phyloP scores from a whole-genome alignment of 2,113 vertebrate genomes.

The Marmota monax region DNA sequence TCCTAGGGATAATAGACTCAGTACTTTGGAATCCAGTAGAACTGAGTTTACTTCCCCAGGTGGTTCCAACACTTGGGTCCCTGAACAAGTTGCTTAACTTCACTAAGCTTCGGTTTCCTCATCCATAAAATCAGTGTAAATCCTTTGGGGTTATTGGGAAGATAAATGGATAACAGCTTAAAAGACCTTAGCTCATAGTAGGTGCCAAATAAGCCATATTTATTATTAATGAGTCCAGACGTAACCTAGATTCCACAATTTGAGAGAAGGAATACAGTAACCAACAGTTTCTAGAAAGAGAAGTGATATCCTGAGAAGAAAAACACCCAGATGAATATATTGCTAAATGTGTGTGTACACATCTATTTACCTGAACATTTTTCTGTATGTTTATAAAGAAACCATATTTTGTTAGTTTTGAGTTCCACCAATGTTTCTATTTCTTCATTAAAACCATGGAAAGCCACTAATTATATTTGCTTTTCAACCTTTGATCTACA shows the following conservation, averaged over 20 bases:
- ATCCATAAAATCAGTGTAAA: background rate
- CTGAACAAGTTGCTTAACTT: background rate
- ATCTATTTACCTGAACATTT: background rate
- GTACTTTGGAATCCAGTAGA: background rate
- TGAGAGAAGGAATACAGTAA: background rate
- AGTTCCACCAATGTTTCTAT: background rate
- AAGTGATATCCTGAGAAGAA: background rate
- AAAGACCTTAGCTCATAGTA: slow-evolving; percentile 21
- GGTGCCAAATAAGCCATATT: background rate
- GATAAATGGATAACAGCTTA: background rate
- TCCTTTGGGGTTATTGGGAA: background rate
- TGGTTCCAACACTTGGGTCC: background rate
- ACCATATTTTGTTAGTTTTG: background rate
- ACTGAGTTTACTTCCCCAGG: background rate
- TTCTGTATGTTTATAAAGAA: background rate
- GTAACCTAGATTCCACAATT: slow-evolving; percentile 11
- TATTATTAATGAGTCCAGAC: background rate
- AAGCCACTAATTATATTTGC: background rate
- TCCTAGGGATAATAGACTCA: background rate
- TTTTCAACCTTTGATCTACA: background rate
- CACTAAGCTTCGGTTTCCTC: slow-evolving; percentile 13
- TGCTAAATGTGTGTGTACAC: background rate
- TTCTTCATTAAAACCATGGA: background rate
- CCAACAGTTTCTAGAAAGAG: background rate
- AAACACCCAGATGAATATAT: background rate